Evolutionary conservation across 2,113 vertebrate species (phyloP), one percentile per base, ranked within the genome.

Genomic region (Sapajus apella): DNA sequence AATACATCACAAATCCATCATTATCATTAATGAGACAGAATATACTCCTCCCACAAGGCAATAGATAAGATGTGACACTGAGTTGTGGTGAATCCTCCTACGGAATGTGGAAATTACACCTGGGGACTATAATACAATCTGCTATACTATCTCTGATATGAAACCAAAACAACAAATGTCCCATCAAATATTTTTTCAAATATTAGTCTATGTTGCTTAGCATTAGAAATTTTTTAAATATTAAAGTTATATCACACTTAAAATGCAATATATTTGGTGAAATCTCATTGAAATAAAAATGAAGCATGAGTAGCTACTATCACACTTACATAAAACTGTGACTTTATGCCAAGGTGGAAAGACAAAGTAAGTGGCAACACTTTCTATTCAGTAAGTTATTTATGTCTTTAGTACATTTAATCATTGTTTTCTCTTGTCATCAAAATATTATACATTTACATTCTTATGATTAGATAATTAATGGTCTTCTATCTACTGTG

Each of bases 391-490:
- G 4, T 12, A 80, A 68, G 23, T 76, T 77, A 37, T 75, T 61
- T 70, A 45, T 75, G 6, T 14, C 64, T 79, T 90, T 21, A 58
- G 5, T 68, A 52, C 3, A 64, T 70, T 45, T 35, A 45, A 87
- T 87, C 45, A 56, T 47, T 83, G 30, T 81, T 77, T 87, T 75
- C 56, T 82, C 27, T 75, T 84, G 90, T 87, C 50, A 82, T 47
- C 32, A 87, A 43, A 9, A 23, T 43, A 8, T 13, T 84, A 47
- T 11, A 45, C 5, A 37, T 32, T 70, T 84, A 37, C 12, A n/a
- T 50, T 37, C 21, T 58, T 85, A 52, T 50, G 52, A 32, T 12
- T 87, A 37, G 27, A 77, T 94, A n/a, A 93, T 87, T 58, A 66
- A 81, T 52, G 40, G 37, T 0, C 30, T 79, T 92, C 35, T 90